Percentiles rank a stretch among this genome's conserved stretches.
These are phyloP conservation scores for Parelbella ahira DNA, from an alignment of 2,888 invertebrate species.

Conservation along the genomic window DNA sequence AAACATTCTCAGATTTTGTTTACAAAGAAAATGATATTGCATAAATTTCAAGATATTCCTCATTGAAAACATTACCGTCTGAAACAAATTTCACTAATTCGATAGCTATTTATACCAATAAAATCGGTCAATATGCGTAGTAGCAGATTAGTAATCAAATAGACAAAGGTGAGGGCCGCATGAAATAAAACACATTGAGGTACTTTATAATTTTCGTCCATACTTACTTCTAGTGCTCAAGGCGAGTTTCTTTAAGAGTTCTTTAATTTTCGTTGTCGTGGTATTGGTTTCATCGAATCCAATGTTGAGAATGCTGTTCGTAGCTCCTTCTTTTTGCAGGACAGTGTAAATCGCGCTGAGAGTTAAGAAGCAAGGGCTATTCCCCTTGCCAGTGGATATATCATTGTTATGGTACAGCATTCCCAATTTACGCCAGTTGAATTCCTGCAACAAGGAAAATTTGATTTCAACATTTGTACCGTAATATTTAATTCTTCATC, in stretches of 20 bases:
- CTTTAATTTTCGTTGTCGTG: slow-evolving; percentile 75
- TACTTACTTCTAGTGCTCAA: slow-evolving; percentile 86
- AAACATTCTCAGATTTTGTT: no score
- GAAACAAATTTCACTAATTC: no score
- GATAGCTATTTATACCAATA: no score
- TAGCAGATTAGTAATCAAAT: no score
- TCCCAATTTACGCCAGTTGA: slow-evolving; percentile 86
- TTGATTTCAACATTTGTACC: neutral
- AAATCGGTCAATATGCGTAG: no score
- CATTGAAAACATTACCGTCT: no score
- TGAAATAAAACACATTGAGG: slow-evolving; percentile 30
- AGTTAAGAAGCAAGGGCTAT: slow-evolving; percentile 89
- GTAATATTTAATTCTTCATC: no score
- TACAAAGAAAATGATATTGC: no score
- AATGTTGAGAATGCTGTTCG: slow-evolving; percentile 77
- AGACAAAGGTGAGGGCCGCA: no score
- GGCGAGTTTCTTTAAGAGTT: slow-evolving; percentile 82
- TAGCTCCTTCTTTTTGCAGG: slow-evolving; percentile 55
- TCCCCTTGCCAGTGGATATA: slow-evolving; percentile 80
- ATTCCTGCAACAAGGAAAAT: slow-evolving; percentile 72
- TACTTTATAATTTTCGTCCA: slow-evolving; percentile 18
- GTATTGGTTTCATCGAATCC: slow-evolving; percentile 83
- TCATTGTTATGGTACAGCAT: slow-evolving; percentile 87
- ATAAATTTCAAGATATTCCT: no score
- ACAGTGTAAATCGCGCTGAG: slow-evolving; percentile 84